Base-by-base conservation (phyloP, 1,140 invertebrate genomes). In the Drosophila kepulauana region DNA sequence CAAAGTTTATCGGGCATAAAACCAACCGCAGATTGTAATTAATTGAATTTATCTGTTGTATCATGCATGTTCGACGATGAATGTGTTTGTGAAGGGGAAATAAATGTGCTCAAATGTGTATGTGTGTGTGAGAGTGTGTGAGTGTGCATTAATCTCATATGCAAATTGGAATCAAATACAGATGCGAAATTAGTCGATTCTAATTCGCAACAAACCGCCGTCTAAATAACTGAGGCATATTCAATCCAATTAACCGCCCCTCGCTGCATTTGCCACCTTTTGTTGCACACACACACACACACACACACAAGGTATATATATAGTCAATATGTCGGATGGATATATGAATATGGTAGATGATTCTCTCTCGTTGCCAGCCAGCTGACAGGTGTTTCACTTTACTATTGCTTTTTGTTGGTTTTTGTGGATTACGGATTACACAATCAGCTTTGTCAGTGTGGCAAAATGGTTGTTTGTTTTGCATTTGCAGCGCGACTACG, bases 11-110 rank as follows among this genome's bases (percentile, higher is more conserved):
- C n/a, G 41, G 45, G 64, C 48, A 41, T 16, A 58, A 73, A 74
- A 61, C 38, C 56, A 77, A 66, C 85, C 84, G 41, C 77, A 88
- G 45, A 66, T 80, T 78, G 84, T 78, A 78, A 75, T 80, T 84
- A 89, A 84, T 87, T 78, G 45, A 70, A 71, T 64, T 75, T 62
- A 71, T 69, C 66, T 51, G 20, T 58, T 86, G 62, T 49, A 57
- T 52, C 46, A 57, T 61, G 52, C 20, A 70, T 62, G 57, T 16
- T 30, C 15, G 57, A 58, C 51, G 30, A 41, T 62, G 33, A 35
- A 7, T 56, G 6, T 3, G 11, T 15, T 35, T 70, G 11, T 51
- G n/a, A 25, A 10, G 35, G 6, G 35, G 30, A 33, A 33, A 33
- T 38, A 25, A 25, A 25, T 25, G 20, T 25, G 20, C 20, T 25